phyloP scores from a whole-genome alignment of 2,888 invertebrate genomes.

The Chrysolina americana region DNA sequence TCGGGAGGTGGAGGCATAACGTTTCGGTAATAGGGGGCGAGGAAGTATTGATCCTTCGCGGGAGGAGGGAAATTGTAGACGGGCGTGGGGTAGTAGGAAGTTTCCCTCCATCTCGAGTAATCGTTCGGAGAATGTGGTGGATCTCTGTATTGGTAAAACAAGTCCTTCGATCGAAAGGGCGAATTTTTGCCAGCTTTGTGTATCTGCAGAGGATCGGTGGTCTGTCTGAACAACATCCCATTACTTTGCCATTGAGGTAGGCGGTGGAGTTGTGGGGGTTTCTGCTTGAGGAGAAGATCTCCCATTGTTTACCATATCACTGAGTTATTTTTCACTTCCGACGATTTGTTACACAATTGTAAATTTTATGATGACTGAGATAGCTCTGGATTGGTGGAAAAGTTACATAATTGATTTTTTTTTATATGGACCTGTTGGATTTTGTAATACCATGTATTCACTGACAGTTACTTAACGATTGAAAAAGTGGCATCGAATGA shows the following conservation, averaged over 20 bases:
- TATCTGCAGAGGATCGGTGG: conserved; percentile 59
- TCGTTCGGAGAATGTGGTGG: conserved; percentile 45
- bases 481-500: too few relatives aligned
- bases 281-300: conserved; percentile 78
- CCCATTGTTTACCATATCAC: conserved; percentile 67
- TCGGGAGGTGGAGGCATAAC: conserved; percentile 76
- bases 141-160: conserved; percentile 55
- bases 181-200: conserved; percentile 63
- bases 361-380: neutral
- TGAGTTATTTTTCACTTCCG: neutral
- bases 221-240: conserved; percentile 73
- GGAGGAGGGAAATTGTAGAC: conserved; percentile 70
- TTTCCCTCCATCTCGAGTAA: conserved; percentile 60
- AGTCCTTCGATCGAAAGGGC: conserved; percentile 55
- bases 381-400: neutral
- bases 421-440: too few relatives aligned
- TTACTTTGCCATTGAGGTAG: conserved; percentile 68
- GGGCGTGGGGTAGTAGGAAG: conserved; percentile 72
- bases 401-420: neutral
- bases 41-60: conserved; percentile 75
- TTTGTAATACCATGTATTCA: too few relatives aligned
- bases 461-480: too few relatives aligned
- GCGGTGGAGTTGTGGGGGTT: conserved; percentile 72
- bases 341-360: neutral
- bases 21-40: conserved; percentile 79